Evolutionary conservation across 2,113 vertebrate genomes (phyloP).

Genomic region (Coptodon bakossiorum): DNA sequence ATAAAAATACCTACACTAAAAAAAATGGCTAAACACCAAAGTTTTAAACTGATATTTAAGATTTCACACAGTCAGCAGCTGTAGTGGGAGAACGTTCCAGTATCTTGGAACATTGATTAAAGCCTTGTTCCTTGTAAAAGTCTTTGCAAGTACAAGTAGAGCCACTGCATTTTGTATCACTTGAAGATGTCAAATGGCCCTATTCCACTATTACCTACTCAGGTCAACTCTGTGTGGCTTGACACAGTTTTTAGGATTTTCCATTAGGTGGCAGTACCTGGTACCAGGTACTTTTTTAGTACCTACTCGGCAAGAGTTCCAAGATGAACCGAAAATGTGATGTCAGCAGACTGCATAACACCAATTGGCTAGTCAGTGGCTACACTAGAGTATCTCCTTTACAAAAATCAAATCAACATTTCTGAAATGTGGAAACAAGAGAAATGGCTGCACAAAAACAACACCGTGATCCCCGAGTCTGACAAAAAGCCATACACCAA

Average conservation of each 20-base stretch:
- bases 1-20: neutral
- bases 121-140: neutral
- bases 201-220: neutral
- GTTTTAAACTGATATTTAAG: neutral
- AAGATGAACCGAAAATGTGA: neutral
- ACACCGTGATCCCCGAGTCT: accelerated
- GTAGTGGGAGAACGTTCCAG: neutral
- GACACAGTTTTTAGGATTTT: neutral
- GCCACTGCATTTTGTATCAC: neutral
- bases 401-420: neutral
- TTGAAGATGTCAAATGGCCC: neutral
- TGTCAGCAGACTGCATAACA: neutral
- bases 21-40: accelerated
- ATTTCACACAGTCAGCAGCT: neutral
- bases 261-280: neutral
- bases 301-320: neutral
- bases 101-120: neutral
- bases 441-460: neutral
- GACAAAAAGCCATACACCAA: neutral
- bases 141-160: neutral
- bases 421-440: neutral
- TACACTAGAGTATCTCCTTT: neutral
- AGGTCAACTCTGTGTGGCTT: neutral
- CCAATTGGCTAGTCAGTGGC: neutral
- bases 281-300: neutral